A percentile compares a stretch with the other conserved stretches of the same genome.
phyloP scores from a whole-genome alignment of 2,888 invertebrate species.

The Palloptera scutellata region DNA sequence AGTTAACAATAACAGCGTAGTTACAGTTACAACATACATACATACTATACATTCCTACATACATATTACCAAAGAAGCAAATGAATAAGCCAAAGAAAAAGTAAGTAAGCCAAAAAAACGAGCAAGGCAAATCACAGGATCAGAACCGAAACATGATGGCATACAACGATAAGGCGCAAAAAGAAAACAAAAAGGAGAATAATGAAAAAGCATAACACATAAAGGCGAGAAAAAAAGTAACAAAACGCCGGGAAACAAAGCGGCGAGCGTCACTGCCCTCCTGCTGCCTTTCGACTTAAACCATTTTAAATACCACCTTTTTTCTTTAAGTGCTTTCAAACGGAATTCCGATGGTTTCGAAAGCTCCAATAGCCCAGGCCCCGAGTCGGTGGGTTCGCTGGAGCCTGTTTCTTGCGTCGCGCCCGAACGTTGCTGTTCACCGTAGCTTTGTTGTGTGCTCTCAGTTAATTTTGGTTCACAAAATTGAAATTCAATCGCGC shows the following conservation, averaged over 20 bases:
- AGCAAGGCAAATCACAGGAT: background rate
- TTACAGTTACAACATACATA: background rate
- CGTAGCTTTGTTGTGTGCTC: conserved; percentile 51
- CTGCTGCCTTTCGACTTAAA: conserved; percentile 46
- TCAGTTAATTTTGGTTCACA: conserved; percentile 57
- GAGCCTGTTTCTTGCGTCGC: conserved; percentile 43
- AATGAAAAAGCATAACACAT: background rate
- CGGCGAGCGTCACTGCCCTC: conserved; percentile 30
- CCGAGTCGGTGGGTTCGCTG: conserved; percentile 50
- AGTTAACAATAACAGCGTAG: background rate
- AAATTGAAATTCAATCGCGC: conserved; percentile 63
- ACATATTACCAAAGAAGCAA: background rate
- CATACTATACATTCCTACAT: too few relatives aligned
- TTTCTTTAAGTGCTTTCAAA: conserved; percentile 61
- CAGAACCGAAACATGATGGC: background rate
- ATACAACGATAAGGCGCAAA: background rate
- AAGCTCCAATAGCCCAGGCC: conserved; percentile 59
- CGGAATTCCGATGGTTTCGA: conserved; percentile 64
- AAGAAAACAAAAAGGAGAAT: background rate
- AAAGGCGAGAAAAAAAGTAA: background rate
- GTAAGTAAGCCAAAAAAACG: background rate
- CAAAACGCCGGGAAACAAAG: background rate
- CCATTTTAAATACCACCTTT: conserved; percentile 48
- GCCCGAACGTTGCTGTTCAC: conserved; percentile 36
- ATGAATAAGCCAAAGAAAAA: too few relatives aligned